phyloP scores from a whole-genome alignment of 2,113 vertebrate species.

The Cisticola juncidis region DNA sequence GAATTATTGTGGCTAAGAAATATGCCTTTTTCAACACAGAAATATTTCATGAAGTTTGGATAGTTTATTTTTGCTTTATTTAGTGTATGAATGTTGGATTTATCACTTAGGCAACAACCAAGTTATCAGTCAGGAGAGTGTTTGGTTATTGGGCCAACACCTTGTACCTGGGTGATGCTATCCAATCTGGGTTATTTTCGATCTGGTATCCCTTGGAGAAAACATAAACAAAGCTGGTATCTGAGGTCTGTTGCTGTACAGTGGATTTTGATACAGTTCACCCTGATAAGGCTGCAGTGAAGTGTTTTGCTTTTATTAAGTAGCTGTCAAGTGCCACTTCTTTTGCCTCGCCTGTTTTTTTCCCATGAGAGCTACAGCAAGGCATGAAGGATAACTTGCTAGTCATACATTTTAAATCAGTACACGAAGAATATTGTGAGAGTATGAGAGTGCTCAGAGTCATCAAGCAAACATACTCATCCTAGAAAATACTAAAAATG shows the following conservation, averaged over 20 bases:
- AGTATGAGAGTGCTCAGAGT: neutral
- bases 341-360: neutral
- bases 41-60: neutral
- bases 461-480: neutral
- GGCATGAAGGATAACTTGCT: neutral
- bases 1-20: neutral
- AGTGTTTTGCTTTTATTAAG: neutral
- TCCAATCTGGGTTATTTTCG: neutral
- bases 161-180: neutral
- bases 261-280: neutral
- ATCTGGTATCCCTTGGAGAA: slow-evolving; percentile 56
- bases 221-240: slow-evolving; percentile 26
- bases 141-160: neutral
- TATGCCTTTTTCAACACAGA: neutral
- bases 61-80: neutral
- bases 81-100: neutral
- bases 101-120: neutral
- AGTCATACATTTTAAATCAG: neutral
- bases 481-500: neutral
- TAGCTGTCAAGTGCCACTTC: neutral
- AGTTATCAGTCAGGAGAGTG: neutral
- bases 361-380: neutral
- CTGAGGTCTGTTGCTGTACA: neutral
- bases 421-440: neutral
- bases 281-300: neutral